Conservation (phyloP, 2,113 vertebrate genomes). For the Cyanoderma ruficeps region DNA sequence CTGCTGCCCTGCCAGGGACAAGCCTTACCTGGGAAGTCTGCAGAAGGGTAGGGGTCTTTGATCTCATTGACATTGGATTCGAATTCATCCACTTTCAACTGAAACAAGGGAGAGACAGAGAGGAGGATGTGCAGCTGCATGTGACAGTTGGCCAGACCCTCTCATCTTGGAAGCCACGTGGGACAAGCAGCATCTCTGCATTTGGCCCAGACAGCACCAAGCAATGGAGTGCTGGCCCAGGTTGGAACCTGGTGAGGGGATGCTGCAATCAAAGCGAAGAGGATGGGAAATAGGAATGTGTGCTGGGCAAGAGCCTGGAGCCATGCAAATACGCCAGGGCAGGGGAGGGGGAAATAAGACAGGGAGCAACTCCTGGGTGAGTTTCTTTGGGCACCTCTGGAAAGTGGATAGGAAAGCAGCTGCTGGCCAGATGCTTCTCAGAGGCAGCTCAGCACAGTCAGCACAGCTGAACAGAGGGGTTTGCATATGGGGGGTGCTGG, state of each 20-base stretch:
- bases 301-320: not conserved
- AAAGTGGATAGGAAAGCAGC: not conserved
- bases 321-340: not conserved
- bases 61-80: slow-evolving; percentile 97
- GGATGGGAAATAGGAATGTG: not conserved
- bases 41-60: slow-evolving; percentile 96
- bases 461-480: not conserved
- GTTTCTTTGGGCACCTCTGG: not conserved
- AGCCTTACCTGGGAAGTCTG: slow-evolving; percentile 92
- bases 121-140: not conserved
- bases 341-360: not conserved
- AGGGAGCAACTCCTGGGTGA: not conserved
- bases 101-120: slow-evolving; percentile 34
- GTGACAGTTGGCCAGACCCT: not conserved
- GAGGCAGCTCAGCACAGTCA: not conserved
- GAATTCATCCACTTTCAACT: slow-evolving; percentile 98
- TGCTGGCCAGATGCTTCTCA: not conserved
- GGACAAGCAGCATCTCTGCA: not conserved
- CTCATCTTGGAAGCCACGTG: not conserved
- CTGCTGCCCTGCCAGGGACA: not conserved
- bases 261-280: not conserved
- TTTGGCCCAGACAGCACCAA: not conserved
- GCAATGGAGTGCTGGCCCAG: not conserved
- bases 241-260: not conserved
- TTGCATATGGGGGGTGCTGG: not conserved